Percentiles rank a stretch among this genome's conserved stretches.
These are phyloP conservation scores for Euplagia quadripunctaria DNA, from an alignment of 2,888 invertebrate genomes.

Conservation along the genomic window DNA sequence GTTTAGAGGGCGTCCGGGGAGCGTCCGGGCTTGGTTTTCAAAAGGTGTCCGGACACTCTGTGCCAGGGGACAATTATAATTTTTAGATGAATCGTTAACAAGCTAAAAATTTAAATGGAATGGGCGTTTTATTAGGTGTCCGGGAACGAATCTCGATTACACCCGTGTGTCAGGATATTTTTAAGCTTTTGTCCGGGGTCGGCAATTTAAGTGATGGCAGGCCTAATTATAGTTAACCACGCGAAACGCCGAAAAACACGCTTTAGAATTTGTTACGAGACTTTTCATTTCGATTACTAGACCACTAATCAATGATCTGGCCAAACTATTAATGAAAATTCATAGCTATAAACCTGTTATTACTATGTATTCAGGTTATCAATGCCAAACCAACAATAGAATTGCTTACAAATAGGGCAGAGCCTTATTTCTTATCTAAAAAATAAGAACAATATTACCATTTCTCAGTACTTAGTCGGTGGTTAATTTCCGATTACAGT, in stretches of 20 bases:
- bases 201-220: too few species aligned
- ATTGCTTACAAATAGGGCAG: slow-evolving; percentile 10
- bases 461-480: slow-evolving; percentile 1
- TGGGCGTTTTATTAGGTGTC: too few species aligned
- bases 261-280: background rate
- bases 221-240: too few species aligned
- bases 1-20: too few species aligned
- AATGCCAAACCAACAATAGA: background rate
- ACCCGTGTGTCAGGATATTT: too few species aligned
- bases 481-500: slow-evolving; percentile 33
- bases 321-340: background rate
- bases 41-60: too few species aligned
- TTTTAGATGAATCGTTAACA: too few species aligned
- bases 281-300: background rate
- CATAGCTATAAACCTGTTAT: background rate
- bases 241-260: background rate
- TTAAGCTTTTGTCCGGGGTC: too few species aligned
- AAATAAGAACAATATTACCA: background rate
- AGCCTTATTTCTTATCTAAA: slow-evolving; percentile 14
- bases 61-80: too few species aligned
- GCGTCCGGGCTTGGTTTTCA: too few species aligned
- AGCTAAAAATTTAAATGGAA: too few species aligned
- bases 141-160: too few species aligned
- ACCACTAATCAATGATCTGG: background rate
- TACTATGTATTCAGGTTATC: slow-evolving; percentile 19